A percentile compares a stretch with the other conserved stretches of the same genome.
phyloP scores from a whole-genome alignment of 2,888 invertebrate genomes.

The Gasteruption jaculator region DNA sequence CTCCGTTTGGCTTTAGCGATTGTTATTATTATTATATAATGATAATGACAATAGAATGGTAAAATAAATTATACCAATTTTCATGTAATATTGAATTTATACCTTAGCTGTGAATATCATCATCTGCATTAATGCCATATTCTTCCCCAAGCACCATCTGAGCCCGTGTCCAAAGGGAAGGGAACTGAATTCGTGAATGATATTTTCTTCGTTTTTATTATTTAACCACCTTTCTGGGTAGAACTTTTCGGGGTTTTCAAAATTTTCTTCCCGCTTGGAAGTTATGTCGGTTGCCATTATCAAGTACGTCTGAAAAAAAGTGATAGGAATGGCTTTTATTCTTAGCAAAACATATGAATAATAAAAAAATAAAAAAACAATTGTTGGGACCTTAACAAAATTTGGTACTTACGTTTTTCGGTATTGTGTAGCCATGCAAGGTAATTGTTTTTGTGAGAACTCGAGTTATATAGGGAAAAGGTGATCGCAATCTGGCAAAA shows the following conservation, averaged over 20 bases:
- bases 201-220: slow-evolving; percentile 42
- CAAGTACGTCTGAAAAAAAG: slow-evolving; percentile 54
- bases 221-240: slow-evolving; percentile 63
- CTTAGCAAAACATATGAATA: slow-evolving; percentile 3
- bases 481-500: slow-evolving; percentile 57
- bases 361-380: slow-evolving; percentile 6
- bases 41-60: slow-evolving; percentile 3
- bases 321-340: background rate
- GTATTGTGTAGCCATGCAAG: slow-evolving; percentile 60
- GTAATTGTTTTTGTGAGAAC: slow-evolving; percentile 59
- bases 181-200: slow-evolving; percentile 56
- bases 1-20: too few relatives aligned
- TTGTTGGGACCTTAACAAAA: background rate
- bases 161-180: slow-evolving; percentile 65
- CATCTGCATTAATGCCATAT: slow-evolving; percentile 60
- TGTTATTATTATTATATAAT: too few relatives aligned
- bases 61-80: background rate
- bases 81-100: slow-evolving; percentile 23
- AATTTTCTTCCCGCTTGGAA: slow-evolving; percentile 61
- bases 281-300: slow-evolving; percentile 64
- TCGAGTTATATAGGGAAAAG: slow-evolving; percentile 62
- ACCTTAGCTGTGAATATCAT: slow-evolving; percentile 59
- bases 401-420: slow-evolving; percentile 41
- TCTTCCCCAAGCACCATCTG: slow-evolving; percentile 61
- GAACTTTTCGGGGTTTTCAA: slow-evolving; percentile 61